These are phyloP conservation scores for Seriola rivoliana DNA, from an alignment of 2,113 vertebrate species.

Conservation along the genomic window DNA sequence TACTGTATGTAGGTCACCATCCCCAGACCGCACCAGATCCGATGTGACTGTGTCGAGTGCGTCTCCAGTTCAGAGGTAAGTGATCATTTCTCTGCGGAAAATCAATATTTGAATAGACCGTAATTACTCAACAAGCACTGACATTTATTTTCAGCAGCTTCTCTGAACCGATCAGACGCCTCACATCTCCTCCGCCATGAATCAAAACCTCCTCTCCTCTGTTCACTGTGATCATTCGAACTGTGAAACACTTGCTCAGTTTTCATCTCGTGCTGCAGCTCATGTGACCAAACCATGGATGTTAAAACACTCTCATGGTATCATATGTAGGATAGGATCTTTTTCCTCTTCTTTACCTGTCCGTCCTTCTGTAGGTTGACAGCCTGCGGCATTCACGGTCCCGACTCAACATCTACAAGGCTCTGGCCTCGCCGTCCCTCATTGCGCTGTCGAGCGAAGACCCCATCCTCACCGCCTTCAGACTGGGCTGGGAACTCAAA, in stretches of 20 bases:
- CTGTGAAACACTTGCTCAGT: no score
- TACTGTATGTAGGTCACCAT: constrained; percentile 83
- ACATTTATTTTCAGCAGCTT: not conserved
- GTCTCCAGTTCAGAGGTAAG: constrained; percentile 93
- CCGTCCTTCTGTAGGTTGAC: constrained; percentile 84
- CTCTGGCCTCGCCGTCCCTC: constrained; percentile 95
- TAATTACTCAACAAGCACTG: not conserved
- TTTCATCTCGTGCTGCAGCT: not conserved
- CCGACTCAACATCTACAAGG: constrained; percentile 97
- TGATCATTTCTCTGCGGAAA: not conserved
- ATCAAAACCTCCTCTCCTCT: no score
- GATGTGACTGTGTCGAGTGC: constrained; percentile 97
- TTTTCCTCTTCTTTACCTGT: no score
- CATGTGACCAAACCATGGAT: no score
- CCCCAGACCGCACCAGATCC: constrained; percentile 95
- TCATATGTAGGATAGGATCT: no score
- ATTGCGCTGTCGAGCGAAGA: constrained; percentile 95
- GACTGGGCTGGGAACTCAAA: constrained; percentile 97
- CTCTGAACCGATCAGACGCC: no score
- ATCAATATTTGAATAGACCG: not conserved
- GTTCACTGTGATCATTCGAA: no score
- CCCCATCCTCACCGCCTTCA: constrained; percentile 92
- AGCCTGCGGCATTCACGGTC: constrained; percentile 96
- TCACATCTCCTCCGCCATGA: no score
- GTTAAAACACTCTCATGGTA: no score